These are phyloP conservation scores for Nematopogon swammerdamellus DNA, from an alignment of 2,888 invertebrate species.

Conservation along the genomic window DNA sequence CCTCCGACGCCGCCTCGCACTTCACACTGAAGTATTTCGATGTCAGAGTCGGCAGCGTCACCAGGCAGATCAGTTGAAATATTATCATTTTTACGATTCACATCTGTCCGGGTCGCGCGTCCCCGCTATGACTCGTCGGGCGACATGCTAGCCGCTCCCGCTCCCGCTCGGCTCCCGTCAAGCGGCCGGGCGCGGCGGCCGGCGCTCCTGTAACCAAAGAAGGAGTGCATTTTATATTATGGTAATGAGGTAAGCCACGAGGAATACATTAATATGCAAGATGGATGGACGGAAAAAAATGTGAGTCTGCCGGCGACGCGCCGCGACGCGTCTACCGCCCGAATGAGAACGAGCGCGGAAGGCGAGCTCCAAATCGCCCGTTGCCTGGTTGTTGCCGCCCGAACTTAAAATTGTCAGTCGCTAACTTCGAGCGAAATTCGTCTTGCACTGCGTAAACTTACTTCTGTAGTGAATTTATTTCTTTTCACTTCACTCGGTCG, in stretches of 20 bases:
- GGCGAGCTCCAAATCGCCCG: no score
- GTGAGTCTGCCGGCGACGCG: no score
- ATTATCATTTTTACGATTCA: conserved; percentile 44
- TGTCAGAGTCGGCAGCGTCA: conserved; percentile 48
- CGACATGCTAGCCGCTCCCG: neutral
- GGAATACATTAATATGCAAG: no score
- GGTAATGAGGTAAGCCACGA: no score
- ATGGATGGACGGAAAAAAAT: no score
- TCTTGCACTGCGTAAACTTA: neutral
- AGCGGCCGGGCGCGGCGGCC: neutral
- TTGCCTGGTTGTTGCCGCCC: no score
- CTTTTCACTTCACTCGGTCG: neutral
- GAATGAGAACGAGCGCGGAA: no score
- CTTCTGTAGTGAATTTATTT: neutral
- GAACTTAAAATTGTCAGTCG: no score
- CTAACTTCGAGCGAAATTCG: neutral
- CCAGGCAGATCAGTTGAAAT: conserved; percentile 40
- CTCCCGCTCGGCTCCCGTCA: no score
- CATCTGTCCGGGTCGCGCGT: neutral
- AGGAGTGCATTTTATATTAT: no score
- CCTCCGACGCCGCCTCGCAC: conserved; percentile 34
- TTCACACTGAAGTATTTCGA: conserved; percentile 29
- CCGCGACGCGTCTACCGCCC: no score
- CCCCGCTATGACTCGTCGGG: neutral
- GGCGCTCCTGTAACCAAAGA: neutral